Evolutionary conservation across 2,797 vertebrate genomes (phyloP).

Genomic region (Ictinia mississippiensis): DNA sequence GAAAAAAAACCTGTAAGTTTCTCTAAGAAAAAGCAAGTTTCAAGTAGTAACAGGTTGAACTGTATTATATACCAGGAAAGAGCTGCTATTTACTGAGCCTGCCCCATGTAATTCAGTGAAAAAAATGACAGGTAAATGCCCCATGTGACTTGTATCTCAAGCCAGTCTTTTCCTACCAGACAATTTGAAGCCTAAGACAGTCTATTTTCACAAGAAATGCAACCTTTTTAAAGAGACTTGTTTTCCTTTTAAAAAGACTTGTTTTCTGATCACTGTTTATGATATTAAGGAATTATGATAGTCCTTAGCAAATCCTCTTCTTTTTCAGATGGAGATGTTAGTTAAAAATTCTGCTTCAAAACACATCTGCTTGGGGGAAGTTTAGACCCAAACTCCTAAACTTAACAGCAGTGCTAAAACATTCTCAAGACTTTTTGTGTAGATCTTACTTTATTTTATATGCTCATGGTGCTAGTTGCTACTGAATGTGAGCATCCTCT

Average conservation of each 20-base stretch:
- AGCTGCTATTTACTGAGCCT: constrained; percentile 51
- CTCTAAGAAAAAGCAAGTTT: constrained; percentile 62
- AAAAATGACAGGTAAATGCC: constrained; percentile 55
- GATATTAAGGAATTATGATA: constrained; percentile 64
- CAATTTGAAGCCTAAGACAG: constrained; percentile 63
- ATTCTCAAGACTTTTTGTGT: constrained; percentile 56
- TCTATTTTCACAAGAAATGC: constrained; percentile 65
- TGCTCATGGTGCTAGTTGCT: constrained; percentile 64
- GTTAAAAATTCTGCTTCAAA: neutral
- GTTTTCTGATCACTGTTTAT: constrained; percentile 70
- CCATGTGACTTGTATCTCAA: constrained; percentile 40
- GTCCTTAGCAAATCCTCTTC: neutral
- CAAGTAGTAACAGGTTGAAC: constrained; percentile 66
- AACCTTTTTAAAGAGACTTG: constrained; percentile 62
- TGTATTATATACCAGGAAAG: constrained; percentile 48
- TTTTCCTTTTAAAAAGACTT: constrained; percentile 64
- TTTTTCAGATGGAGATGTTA: constrained; percentile 57
- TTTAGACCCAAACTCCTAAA: neutral
- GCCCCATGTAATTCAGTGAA: constrained; percentile 67
- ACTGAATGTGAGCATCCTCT: constrained; percentile 45
- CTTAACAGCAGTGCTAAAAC: constrained; percentile 15
- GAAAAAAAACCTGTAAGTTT: constrained; percentile 46
- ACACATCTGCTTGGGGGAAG: neutral
- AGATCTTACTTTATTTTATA: constrained; percentile 68
- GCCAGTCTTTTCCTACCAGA: constrained; percentile 61